phyloP scores from a whole-genome alignment of 2,888 invertebrate genomes.

The Metacarcinus magister region DNA sequence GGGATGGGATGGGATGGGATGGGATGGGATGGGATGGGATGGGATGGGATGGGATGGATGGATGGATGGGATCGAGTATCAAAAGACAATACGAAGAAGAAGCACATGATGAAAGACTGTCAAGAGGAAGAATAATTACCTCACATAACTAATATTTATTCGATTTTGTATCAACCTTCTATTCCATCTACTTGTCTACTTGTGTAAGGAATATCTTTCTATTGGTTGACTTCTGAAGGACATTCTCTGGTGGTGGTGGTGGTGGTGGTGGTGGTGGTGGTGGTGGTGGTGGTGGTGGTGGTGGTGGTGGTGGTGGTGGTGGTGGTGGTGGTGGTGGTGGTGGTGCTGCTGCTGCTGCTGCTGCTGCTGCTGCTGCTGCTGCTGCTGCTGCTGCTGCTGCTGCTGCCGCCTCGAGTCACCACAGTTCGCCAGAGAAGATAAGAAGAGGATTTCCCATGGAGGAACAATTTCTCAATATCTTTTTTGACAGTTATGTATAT shows the following conservation, averaged over 20 bases:
- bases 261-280: slow-evolving; percentile 5
- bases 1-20: too few species aligned
- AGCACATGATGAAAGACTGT: neutral
- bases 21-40: too few species aligned
- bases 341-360: neutral
- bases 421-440: slow-evolving; percentile 38
- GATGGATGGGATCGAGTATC: neutral
- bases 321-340: slow-evolving; percentile 26
- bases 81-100: slow-evolving; percentile 39
- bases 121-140: neutral
- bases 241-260: neutral
- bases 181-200: neutral
- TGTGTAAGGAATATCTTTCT: too few species aligned
- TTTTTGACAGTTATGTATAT: slow-evolving; percentile 20
- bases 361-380: neutral
- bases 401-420: neutral
- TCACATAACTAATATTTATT: neutral
- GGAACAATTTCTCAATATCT: slow-evolving; percentile 38
- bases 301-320: neutral
- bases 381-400: neutral
- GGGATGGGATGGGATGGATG: neutral
- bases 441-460: slow-evolving; percentile 17
- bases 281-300: neutral
- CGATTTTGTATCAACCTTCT: neutral
- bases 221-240: too few species aligned